Percentiles rank a stretch among this genome's conserved stretches.
phyloP scores from a whole-genome alignment of 1,140 invertebrate species.

The Aporrectodea caliginosa region DNA sequence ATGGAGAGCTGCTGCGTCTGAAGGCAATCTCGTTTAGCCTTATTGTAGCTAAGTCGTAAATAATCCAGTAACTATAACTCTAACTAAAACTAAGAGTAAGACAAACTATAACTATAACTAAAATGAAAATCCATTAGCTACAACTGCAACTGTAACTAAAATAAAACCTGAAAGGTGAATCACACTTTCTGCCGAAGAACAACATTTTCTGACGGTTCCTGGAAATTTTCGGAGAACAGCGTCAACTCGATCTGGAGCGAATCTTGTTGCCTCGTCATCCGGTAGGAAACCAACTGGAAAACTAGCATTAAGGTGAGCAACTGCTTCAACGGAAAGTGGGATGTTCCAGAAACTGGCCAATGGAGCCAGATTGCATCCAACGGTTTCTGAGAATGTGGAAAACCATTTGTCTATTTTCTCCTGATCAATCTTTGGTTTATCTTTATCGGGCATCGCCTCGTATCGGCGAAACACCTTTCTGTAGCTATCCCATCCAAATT shows the following conservation, averaged over 20 bases:
- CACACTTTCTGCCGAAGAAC: no score
- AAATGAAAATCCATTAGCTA: no score
- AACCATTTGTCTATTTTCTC: constrained; percentile 35
- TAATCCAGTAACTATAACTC: no score
- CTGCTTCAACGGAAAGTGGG: constrained; percentile 5
- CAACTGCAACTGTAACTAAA: no score
- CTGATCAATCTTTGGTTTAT: constrained; percentile 31
- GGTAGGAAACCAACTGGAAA: constrained; percentile 17
- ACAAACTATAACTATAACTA: no score
- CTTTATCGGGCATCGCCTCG: constrained; percentile 6
- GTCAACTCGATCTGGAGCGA: constrained; percentile 15
- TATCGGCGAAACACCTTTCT: constrained; percentile 33
- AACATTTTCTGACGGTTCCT: neutral
- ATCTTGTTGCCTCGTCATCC: constrained; percentile 24
- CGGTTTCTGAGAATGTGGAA: constrained; percentile 10
- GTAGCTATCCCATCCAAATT: constrained; percentile 35
- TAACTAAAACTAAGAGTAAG: no score
- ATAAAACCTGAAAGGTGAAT: no score
- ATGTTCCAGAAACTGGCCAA: neutral
- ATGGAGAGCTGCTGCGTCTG: no score
- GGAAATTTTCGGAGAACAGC: constrained; percentile 1
- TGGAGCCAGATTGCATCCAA: neutral
- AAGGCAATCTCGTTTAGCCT: no score
- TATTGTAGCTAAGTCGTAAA: no score
- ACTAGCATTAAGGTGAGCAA: neutral